A percentile compares a stretch with the other conserved stretches of the same genome.
Evolutionary conservation across 2,888 invertebrate genomes (phyloP).

Genomic region (Octonoba sinensis): DNA sequence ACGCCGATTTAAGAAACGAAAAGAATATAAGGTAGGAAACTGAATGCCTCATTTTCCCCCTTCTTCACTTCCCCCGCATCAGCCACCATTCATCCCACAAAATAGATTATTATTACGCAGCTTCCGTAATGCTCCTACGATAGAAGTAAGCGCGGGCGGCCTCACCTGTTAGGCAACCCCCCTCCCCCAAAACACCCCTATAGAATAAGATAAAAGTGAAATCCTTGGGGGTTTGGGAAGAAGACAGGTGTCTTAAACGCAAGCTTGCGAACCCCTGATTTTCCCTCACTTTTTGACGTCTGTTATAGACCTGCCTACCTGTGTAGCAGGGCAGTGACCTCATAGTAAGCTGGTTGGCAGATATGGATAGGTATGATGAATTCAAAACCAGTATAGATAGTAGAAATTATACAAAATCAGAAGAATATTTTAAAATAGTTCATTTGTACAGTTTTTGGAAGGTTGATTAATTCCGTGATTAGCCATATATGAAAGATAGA

Average conservation of each 20-base stretch:
- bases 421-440: too few species aligned
- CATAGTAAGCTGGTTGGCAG: neutral
- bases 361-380: neutral
- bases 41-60: neutral
- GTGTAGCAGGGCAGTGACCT: constrained; percentile 1
- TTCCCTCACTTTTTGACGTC: constrained; percentile 7
- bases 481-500: too few species aligned
- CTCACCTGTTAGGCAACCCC: constrained; percentile 3
- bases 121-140: neutral
- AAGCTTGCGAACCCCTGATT: neutral
- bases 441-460: too few species aligned
- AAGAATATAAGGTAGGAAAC: neutral
- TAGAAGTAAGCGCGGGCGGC: neutral
- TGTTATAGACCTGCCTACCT: neutral
- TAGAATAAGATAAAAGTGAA: constrained; percentile 4
- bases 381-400: too few species aligned
- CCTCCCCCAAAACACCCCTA: neutral
- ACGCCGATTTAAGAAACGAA: neutral
- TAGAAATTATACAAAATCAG: too few species aligned
- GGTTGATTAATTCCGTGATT: too few species aligned
- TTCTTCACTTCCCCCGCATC: neutral
- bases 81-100: neutral
- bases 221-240: neutral
- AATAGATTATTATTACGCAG: constrained; percentile 4
- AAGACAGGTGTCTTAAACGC: neutral